Conservation (phyloP, 2,113 vertebrate genomes). For the Antechinus stuartii region DNA sequence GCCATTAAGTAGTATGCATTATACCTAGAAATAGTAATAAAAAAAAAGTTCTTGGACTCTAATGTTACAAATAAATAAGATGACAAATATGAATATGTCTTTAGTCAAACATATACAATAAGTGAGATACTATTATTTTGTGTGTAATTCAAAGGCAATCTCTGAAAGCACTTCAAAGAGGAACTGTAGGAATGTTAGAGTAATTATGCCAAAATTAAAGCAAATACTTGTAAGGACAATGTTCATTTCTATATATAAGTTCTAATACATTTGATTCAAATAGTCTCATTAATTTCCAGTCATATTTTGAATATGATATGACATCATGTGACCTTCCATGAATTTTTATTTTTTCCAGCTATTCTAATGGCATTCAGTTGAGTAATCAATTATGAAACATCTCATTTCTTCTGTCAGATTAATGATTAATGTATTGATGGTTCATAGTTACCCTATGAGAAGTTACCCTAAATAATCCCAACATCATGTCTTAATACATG, state of each 20-base stretch:
- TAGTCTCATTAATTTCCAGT: background rate
- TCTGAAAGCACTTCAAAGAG: background rate
- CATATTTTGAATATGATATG: background rate
- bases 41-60: background rate
- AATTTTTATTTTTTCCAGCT: background rate
- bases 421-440: background rate
- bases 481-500: background rate
- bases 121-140: background rate
- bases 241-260: background rate
- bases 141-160: background rate
- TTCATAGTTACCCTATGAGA: background rate
- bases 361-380: background rate
- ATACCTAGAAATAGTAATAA: background rate
- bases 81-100: background rate
- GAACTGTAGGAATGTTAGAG: background rate
- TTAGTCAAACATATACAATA: background rate
- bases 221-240: background rate
- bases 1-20: background rate
- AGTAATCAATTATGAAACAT: background rate
- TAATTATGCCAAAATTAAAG: background rate
- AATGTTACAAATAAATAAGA: background rate
- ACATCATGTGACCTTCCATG: background rate
- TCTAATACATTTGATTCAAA: background rate
- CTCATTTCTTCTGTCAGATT: background rate
- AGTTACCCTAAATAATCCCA: background rate